Evolutionary conservation across 2,888 invertebrate species (phyloP), one percentile per base, ranked within the genome.

Genomic region (Malachius bipustulatus): DNA sequence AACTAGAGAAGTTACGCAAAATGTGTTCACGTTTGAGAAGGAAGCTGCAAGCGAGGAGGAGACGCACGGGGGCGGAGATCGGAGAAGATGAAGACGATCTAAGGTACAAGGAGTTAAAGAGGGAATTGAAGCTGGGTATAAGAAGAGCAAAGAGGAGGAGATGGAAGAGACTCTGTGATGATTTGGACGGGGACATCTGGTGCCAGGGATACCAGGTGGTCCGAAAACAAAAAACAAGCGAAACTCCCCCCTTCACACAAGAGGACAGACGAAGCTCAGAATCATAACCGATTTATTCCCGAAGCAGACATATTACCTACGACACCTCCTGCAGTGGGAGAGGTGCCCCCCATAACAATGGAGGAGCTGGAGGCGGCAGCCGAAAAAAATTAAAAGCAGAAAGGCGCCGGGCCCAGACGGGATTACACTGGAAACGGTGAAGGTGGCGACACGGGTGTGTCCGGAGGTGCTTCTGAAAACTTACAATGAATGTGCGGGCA

Each of bases 121-220:
- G 6, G 11, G 11, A 6, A 10, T 10, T 29, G 10, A 29, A 11
- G 11, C 8, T 9, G 8, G 10, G 6, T 24, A 24, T 24, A 6
- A 29, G 11, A 10, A 29, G 11, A 10, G 29, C 8, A 29, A 29
- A 9, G 11, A 29, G 29, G 10, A 10, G 11, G 6, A 29, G 29
- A 9, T 29, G 29, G 29, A 10, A 29, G 6, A 29, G 6, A 29
- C 9, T 29, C 8, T 8, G 29, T 29, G 11, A 29, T 8, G 10
- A 29, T 9, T 6, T 29, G 6, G 10, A 29, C 29, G 6, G 11
- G 6, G 29, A 29, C 10, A 29, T 29, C 6, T 29, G 29, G 29
- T 9, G 29, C 8, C 8, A 29, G 6, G 8, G 11, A 10, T 29
- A 29, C 11, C 8, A 8, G 10, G 11, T 9, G 11, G 11, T 10